Base-by-base conservation (phyloP, 2,888 invertebrate genomes). In the Dermolepida albohirtum region DNA sequence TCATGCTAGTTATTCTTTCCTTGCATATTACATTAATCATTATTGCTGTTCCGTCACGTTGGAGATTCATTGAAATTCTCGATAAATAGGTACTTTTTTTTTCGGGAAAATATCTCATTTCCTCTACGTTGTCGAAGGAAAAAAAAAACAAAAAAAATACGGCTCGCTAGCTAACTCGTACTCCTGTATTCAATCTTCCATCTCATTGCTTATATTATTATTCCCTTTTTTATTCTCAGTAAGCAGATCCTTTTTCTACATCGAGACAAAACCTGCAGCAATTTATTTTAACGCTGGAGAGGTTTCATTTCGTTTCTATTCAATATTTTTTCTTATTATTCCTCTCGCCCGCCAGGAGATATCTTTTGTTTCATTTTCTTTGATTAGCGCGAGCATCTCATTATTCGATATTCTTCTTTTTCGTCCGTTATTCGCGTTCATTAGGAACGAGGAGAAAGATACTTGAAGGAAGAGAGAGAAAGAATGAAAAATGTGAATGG, bases 301-400 rank as follows among this genome's bases (percentile, higher is more conserved):
- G 34, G 52, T 59, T 59, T 34, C 59, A 59, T 59, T 59, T 44
- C 59, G 41, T 47, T 22, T 34, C 59, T 59, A 59, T 59, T 59
- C 44, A 59, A 59, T 44, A 47, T 59, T 59, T 59, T 57, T 59
- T 44, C 59, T 44, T 59, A 59, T 59, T 59, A 59, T 59, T 29
- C 59, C 34, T 43, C 27, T 12, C 47, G 27, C 44, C 29, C 47
- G 44, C 57, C 22, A 57, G 59, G 47, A 44, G 59, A 59, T 44
- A 59, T 47, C 59, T 59, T 59, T 59, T 59, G 59, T 59, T 59
- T 59, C 59, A 59, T 47, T 59, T 47, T 59, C 59, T 59, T 59
- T 59, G 59, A 59, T 59, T 59, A 59, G 47, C 59, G 59, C 59
- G 47, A 59, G 59, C 59, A 47, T 59, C 59, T 59, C 47, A 59